Base-by-base conservation (phyloP, 2,113 vertebrate species). In the Phrynocephalus versicolor region DNA sequence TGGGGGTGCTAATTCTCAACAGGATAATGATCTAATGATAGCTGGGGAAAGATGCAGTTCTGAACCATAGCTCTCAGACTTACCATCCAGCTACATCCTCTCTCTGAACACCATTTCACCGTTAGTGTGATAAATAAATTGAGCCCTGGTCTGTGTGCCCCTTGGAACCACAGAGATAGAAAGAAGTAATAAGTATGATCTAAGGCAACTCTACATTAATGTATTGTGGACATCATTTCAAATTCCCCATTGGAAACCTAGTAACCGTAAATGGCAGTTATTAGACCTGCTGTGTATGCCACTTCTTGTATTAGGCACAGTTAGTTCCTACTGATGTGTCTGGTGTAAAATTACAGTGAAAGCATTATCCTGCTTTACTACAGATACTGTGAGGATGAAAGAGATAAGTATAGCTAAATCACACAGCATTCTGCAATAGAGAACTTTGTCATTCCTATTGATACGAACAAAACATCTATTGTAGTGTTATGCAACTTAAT, bases 201-300 rank as follows among this genome's bases (percentile, higher is more conserved):
- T 51, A 51, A 45, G 16, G 10, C 77, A 64, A 64, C 67, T 79
- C 8, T 45, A 74, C 21, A 39, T 79, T 58, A 30, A 79, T 71
- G 30, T 13, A 14, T 58, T 82, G 37, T 72, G 23, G 69, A 55
- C 23, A 71, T n/a, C 4, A 8, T 71, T 71, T 71, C 57, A n/a
- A n/a, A n/a, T 57, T 3, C 39, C 12, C 55, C n/a, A 23, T 18
- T 62, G 84, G 39, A 85, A 79, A 62, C 62, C 27, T 79, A 45
- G 57, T 58, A 72, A 85, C 65, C 39, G 45, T 80, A 72, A 62
- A 60, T 85, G 37, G 57, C 76, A 35, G 27, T 62, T 30, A 23
- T 79, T 71, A 79, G 62, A 30, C 77, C 77, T 79, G 67, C 84
- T 80, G 84, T 45, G 55, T 79, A 45, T 60, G 37, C 19, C 71